Conservation (phyloP, 2,797 vertebrate species). For the Helarctos malayanus region DNA sequence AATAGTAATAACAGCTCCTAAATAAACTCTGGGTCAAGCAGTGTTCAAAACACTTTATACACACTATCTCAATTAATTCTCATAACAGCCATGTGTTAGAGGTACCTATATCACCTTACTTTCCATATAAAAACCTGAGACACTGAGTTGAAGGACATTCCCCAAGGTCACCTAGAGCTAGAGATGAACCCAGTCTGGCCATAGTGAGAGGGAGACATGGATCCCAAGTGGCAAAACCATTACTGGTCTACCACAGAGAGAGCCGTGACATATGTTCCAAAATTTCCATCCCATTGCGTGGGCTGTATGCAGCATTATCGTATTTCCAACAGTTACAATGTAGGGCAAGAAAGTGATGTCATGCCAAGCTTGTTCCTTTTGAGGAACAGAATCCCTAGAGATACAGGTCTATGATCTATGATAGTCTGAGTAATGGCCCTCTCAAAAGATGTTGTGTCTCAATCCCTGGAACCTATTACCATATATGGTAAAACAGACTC, state of each 20-base stretch:
- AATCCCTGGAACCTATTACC: neutral
- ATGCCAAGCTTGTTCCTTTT: neutral
- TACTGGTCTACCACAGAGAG: neutral
- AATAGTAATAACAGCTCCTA: neutral
- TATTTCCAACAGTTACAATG: neutral
- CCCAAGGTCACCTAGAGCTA: neutral
- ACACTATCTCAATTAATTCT: neutral
- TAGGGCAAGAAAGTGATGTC: neutral
- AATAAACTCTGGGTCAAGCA: neutral
- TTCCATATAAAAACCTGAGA: neutral
- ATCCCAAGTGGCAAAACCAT: neutral
- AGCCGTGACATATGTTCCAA: neutral
- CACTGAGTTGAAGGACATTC: neutral
- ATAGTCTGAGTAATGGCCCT: neutral
- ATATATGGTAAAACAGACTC: neutral
- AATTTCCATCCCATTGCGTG: neutral
- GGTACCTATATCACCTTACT: neutral
- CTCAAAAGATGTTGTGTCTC: neutral
- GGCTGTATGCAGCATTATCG: neutral
- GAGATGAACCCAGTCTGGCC: neutral
- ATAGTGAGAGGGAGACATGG: neutral
- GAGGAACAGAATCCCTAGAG: neutral
- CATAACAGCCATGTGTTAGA: neutral
- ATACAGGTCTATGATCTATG: neutral
- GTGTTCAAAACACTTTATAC: neutral